Conservation (phyloP, 2,888 invertebrate genomes). For the Cheilosia pagana region DNA sequence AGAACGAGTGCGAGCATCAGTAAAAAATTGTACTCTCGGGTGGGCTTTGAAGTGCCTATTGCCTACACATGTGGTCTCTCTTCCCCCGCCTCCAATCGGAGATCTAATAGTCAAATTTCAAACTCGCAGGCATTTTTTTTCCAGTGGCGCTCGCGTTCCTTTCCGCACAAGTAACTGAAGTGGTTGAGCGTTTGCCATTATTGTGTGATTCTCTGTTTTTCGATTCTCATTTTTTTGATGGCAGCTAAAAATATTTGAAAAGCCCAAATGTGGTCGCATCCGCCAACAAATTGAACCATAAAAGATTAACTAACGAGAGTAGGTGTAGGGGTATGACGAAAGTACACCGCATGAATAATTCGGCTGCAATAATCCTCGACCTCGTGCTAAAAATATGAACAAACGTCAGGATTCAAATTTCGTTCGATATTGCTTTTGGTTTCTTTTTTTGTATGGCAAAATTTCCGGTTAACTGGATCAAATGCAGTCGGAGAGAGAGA, state of each 20-base stretch:
- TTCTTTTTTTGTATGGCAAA: too few relatives aligned
- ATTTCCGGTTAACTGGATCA: constrained; percentile 59
- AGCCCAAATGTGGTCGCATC: constrained; percentile 8
- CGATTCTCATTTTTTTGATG: not conserved
- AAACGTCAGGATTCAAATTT: not conserved
- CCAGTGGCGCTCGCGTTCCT: not conserved
- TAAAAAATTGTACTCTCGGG: constrained; percentile 6
- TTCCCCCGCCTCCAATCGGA: constrained; percentile 1
- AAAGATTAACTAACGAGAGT: constrained; percentile 68
- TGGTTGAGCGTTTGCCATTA: constrained; percentile 22
- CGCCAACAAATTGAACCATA: constrained; percentile 35
- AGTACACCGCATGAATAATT: constrained; percentile 54
- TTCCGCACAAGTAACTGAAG: constrained; percentile 14
- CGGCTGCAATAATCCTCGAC: constrained; percentile 44
- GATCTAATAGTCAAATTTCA: constrained; percentile 39
- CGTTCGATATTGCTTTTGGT: constrained; percentile 24
- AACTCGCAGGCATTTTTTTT: not conserved
- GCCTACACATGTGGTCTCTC: not conserved
- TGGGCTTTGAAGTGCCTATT: constrained; percentile 22
- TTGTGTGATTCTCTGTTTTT: not conserved
- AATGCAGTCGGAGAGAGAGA: constrained; percentile 49
- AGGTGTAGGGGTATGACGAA: not conserved
- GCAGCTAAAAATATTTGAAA: constrained; percentile 12
- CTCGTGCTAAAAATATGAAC: constrained; percentile 40
- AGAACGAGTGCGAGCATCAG: not conserved